Evolutionary conservation across 2,113 vertebrate species (phyloP).

Genomic region (Anarrhichthys ocellatus): DNA sequence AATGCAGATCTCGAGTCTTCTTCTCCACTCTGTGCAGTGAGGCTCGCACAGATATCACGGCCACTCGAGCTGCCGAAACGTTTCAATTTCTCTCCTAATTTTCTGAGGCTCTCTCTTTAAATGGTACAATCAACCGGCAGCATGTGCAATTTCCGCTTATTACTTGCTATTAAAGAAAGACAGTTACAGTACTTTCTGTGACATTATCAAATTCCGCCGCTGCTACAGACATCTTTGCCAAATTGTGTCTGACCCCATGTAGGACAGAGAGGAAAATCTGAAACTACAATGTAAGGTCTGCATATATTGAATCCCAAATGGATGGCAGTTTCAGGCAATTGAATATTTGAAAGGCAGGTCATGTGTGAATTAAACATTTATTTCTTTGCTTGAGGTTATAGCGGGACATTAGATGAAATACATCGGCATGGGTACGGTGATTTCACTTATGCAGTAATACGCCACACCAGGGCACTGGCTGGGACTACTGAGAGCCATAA

Average conservation of each 20-base stretch:
- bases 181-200: conserved; percentile 5
- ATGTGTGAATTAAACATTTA: conserved; percentile 2
- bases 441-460: conserved; percentile 12
- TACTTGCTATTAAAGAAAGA: conserved; percentile 50
- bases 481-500: not conserved
- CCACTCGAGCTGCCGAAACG: conserved; percentile 23
- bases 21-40: conserved; percentile 1
- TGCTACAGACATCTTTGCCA: conserved; percentile 9
- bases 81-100: conserved; percentile 48
- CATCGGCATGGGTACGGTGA: not conserved
- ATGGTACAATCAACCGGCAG: conserved; percentile 40
- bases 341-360: conserved; percentile 4
- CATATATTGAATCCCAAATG: not conserved
- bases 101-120: conserved; percentile 34
- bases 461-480: not conserved
- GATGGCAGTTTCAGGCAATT: not conserved
- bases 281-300: not conserved
- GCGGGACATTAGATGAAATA: conserved; percentile 4
- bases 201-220: conserved; percentile 30
- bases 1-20: conserved; percentile 8
- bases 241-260: not conserved
- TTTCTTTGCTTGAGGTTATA: not conserved
- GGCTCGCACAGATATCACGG: conserved; percentile 5
- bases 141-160: conserved; percentile 51
- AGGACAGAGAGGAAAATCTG: not conserved